Percentiles rank a stretch among this genome's conserved stretches.
Evolutionary conservation across 2,113 vertebrate species (phyloP).

Genomic region (Caranx ignobilis): DNA sequence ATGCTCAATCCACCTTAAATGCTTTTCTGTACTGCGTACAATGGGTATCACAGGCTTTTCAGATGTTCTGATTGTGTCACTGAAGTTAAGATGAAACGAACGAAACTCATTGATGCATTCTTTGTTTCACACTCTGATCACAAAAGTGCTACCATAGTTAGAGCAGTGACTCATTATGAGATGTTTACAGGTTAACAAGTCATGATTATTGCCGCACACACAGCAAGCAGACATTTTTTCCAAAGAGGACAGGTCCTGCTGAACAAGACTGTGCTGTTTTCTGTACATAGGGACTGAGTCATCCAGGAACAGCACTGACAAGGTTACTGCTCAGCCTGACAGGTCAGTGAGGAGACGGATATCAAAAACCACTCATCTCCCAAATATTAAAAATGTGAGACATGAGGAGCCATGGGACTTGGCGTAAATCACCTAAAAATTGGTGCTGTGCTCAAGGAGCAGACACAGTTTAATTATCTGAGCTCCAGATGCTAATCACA

Average conservation of each 20-base stretch:
- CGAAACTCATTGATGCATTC: neutral
- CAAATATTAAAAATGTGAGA: constrained; percentile 16
- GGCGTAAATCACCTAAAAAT: constrained; percentile 51
- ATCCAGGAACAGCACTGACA: constrained; percentile 12
- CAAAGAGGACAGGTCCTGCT: constrained; percentile 26
- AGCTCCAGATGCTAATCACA: constrained; percentile 77
- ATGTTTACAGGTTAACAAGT: constrained; percentile 51
- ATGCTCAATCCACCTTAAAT: neutral
- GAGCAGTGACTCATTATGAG: constrained; percentile 45
- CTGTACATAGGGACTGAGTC: constrained; percentile 12
- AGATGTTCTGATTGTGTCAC: neutral
- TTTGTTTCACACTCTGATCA: constrained; percentile 1
- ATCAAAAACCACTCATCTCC: constrained; percentile 18
- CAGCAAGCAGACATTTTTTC: constrained; percentile 26
- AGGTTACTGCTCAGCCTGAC: neutral
- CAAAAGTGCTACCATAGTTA: constrained; percentile 4
- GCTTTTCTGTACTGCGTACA: constrained; percentile 2
- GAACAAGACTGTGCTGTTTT: constrained; percentile 57
- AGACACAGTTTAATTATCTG: constrained; percentile 76
- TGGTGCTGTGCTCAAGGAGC: constrained; percentile 42
- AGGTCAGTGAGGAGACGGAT: neutral
- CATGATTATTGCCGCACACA: constrained; percentile 22
- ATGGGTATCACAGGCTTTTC: neutral
- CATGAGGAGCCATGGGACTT: neutral
- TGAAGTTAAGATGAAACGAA: constrained; percentile 2